These are phyloP conservation scores for Hymenochirus boettgeri DNA, from an alignment of 2,113 vertebrate species.

Conservation along the genomic window DNA sequence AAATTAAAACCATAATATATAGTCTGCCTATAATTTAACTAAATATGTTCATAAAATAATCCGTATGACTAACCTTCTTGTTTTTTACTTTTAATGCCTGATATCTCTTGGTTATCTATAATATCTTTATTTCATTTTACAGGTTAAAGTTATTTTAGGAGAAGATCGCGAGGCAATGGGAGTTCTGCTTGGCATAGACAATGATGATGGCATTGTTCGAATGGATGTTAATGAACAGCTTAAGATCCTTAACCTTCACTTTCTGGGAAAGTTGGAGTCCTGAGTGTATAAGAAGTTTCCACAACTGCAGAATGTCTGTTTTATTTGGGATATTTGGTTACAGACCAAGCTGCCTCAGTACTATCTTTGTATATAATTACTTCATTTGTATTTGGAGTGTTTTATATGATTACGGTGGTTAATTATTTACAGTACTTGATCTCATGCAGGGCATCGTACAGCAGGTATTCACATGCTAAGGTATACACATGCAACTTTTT, in stretches of 20 bases:
- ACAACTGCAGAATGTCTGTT: not conserved
- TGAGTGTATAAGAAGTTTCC: constrained; percentile 16
- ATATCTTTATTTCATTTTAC: not conserved
- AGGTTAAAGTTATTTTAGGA: constrained; percentile 91
- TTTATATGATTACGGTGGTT: too few species aligned
- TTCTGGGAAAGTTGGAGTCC: constrained; percentile 81
- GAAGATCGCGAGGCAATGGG: constrained; percentile 89
- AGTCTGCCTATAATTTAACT: too few species aligned
- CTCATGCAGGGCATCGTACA: too few species aligned
- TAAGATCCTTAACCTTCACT: constrained; percentile 89
- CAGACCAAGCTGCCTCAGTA: too few species aligned
- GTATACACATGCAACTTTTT: too few species aligned
- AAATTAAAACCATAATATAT: too few species aligned
- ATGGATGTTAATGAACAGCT: constrained; percentile 88
- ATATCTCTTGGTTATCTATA: too few species aligned
- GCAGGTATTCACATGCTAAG: too few species aligned
- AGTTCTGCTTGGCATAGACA: constrained; percentile 83
- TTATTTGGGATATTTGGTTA: not conserved
- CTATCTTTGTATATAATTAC: not conserved
- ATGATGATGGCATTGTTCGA: constrained; percentile 86
- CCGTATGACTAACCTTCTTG: too few species aligned
- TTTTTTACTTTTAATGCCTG: too few species aligned
- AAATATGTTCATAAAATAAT: too few species aligned
- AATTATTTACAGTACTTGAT: too few species aligned
- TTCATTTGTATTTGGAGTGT: not conserved